Evolutionary conservation across 2,888 invertebrate species (phyloP), one percentile per base, ranked within the genome.

Genomic region (Hypomecis punctinalis): DNA sequence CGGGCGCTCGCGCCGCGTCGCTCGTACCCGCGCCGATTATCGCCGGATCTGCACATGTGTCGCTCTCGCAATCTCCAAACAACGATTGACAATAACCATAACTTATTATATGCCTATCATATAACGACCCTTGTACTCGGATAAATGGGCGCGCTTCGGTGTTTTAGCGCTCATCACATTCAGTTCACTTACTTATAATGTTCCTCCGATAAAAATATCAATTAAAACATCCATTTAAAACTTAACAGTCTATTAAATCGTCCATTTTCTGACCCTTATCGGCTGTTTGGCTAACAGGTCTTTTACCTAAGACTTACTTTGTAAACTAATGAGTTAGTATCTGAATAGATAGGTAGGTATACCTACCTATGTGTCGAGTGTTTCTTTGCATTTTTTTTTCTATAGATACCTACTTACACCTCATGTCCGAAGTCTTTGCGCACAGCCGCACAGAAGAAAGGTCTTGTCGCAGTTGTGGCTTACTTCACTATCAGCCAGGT

Each of bases 191-290:
- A 78, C 71, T 67, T 76, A 73, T 74, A 76, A 78, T 79, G 74
- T 80, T 79, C 80, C 76, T 72, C 61, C 73, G 82, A 86, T 88
- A 88, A 85, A 78, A 85, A 80, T 84, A 88, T 86, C 79, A 88
- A 89, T 89, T 86, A 87, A 85, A 78, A 79, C 77, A 80, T 82
- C 77, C 82, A 82, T 89, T 88, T 90, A 87, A 81, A 82, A 82
- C 76, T 78, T 83, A 78, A 81, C 75, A 75, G 81, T 82, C 82
- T 78, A 70, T 73, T 69, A 77, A 85, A 87, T 86, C 84, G 79
- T 85, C 87, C 84, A 84, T 86, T 82, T 56, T 82, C 76, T 80
- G 72, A 47, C 71, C 78, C 74, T 89, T 91, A 91, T 90, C 90
- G 72, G 76, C 82, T 81, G 77, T 84, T 87, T 83, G 84, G 82